These are phyloP conservation scores for Sitta carolinensis DNA, from an alignment of 2,797 vertebrate species.

Conservation along the genomic window DNA sequence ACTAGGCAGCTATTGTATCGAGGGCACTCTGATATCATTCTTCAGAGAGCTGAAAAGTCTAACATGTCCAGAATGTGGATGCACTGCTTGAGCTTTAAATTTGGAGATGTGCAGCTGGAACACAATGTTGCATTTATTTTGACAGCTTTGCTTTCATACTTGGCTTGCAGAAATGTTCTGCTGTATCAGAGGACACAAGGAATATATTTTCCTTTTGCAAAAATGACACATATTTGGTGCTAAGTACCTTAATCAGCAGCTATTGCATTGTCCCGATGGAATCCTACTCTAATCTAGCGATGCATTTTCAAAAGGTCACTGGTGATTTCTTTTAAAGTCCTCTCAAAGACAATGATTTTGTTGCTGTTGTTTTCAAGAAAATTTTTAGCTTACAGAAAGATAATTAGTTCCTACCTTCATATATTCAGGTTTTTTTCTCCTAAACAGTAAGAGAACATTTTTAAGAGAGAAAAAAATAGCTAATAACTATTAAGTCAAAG, in stretches of 20 bases:
- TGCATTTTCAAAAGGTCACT: neutral
- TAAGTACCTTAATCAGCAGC: neutral
- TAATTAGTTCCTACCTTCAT: neutral
- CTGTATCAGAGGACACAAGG: neutral
- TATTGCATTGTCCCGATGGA: neutral
- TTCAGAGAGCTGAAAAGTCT: neutral
- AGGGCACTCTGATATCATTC: neutral
- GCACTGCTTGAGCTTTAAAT: neutral
- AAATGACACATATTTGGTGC: neutral
- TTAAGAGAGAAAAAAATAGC: neutral
- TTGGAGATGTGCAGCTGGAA: neutral
- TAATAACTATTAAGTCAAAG: neutral
- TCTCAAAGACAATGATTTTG: neutral
- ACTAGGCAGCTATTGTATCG: neutral
- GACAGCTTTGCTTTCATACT: neutral
- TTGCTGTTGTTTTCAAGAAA: neutral
- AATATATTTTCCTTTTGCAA: conserved; percentile 9
- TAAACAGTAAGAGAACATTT: neutral
- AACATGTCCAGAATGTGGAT: neutral
- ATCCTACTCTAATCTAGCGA: neutral
- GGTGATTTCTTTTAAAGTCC: neutral
- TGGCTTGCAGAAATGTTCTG: conserved; percentile 18
- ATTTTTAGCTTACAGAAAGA: neutral
- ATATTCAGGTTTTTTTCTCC: neutral
- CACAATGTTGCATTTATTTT: neutral